Base-by-base conservation (phyloP, 2,113 vertebrate species). In the Dasyurus viverrinus region DNA sequence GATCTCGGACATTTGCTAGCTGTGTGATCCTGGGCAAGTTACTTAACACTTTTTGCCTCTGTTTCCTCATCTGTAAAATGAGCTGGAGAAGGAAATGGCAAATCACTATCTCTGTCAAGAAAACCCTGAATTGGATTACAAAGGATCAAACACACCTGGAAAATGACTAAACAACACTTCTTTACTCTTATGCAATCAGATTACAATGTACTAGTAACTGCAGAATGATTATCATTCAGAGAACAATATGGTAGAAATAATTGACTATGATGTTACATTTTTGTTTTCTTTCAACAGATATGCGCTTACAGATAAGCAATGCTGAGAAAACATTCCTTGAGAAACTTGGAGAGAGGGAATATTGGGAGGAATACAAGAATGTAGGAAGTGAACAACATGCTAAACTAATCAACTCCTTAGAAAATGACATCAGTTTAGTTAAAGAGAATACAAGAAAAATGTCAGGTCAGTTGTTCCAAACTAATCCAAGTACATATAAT, bases 351-450 rank as follows among this genome's bases (percentile, higher is more conserved):
- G 99, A 99, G 97, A 98, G 97, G 93, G 98, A 98, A 95, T 97
- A 98, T 90, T 99, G 98, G 98, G 97, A 98, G 89, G 98, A 99
- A 24, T 99, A 99, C 94, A 99, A 98, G 98, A 98, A 98, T 2
- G 95, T 98, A 0, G 98, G 98, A 46, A 98, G 98, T 84, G 60
- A 96, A 54, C 96, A 95, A 27, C 98, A 99, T 1, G 97, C 96
- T 52, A 94, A 98, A 26, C 98, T 97, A 93, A 99, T 99, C 53
- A 57, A 53, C 84, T 97, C 95, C 89, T 98, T 99, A 94, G 97
- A 99, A 95, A 97, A 98, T 53, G 98, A 99, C 47, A 98, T 98
- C 90, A 54, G 9, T 0, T 94, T 92, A 60, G 95, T 98, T 76
- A 98, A 99, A 97, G 97, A 97, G 60, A 97, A 96, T 53, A 97